Evolutionary conservation across 2,888 invertebrate genomes (phyloP).

Genomic region (Serripes groenlandicus): DNA sequence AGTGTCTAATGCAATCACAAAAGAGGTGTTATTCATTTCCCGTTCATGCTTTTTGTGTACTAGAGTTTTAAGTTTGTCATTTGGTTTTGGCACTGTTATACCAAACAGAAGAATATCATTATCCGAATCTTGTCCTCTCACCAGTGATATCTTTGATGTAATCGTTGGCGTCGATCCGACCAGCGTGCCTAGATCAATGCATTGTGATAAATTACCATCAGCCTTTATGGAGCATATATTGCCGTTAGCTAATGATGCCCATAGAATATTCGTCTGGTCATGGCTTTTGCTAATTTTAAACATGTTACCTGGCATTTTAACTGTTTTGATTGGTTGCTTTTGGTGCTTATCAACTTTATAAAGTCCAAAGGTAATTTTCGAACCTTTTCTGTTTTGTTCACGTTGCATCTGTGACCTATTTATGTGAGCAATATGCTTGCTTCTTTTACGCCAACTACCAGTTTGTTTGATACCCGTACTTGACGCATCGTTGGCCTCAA

Average conservation of each 20-base stretch:
- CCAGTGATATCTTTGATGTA: constrained; percentile 61
- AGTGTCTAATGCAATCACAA: constrained; percentile 45
- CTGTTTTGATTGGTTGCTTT: too few species aligned
- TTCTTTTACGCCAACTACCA: too few species aligned
- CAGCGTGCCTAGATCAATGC: constrained; percentile 7
- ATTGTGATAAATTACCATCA: constrained; percentile 7
- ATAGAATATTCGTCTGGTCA: neutral
- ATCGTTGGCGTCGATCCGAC: constrained; percentile 12
- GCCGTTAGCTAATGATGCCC: constrained; percentile 14
- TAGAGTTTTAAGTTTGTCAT: neutral
- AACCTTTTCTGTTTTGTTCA: too few species aligned
- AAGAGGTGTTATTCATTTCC: neutral
- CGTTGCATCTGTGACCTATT: too few species aligned
- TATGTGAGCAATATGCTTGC: too few species aligned
- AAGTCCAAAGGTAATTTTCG: too few species aligned
- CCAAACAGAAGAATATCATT: constrained; percentile 63
- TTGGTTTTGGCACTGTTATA: neutral
- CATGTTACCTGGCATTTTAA: too few species aligned
- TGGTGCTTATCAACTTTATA: too few species aligned
- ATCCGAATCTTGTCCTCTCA: constrained; percentile 33
- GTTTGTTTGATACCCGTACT: too few species aligned
- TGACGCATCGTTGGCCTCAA: constrained; percentile 25
- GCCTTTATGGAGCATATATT: neutral
- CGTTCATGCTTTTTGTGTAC: neutral
- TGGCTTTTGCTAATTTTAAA: neutral